Base-by-base conservation (phyloP, 2,797 vertebrate species). In the Poeciliopsis gracilis region DNA sequence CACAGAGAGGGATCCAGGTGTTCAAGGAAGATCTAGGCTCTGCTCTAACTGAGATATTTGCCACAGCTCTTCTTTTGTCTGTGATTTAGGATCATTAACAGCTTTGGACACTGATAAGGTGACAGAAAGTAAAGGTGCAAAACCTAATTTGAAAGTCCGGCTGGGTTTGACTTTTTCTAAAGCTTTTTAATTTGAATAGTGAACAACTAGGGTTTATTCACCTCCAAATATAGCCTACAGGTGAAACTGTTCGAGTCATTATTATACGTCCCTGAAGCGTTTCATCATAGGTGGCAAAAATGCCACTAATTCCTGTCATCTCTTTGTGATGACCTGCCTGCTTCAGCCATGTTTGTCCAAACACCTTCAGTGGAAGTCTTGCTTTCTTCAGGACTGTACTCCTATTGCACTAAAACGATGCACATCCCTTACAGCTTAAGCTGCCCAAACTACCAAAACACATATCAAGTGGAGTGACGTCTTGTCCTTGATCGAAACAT, bases 11-110 rank as follows among this genome's bases (percentile, higher is more conserved):
- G 75, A 91, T 49, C 71, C 81, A 88, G 69, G 46, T 49, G 18
- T 76, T 86, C 75, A 86, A 81, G 72, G 73, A 82, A 81, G 78
- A 78, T 59, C 83, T 33, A 36, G 77, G 82, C 82, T 76, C 75
- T 82, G 70, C 78, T 74, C 10, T 77, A 66, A 67, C 79, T 81
- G 76, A 88, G 87, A 90, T 70, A 38, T 88, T 89, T 16, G 2
- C 76, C 77, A 77, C 77, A 63, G 74, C 41, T 70, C 76, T 51
- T 76, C 20, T 77, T 61, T 77, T 78, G 10, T 63, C 18, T 63
- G 16, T 30, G 10, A 30, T 75, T 67, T 30, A 38, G 38, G 41
- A 25, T 71, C 36, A 15, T 41, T 73, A n/a, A 43, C 7, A n/a
- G 13, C 25, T 36, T 73, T 51, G 36, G 33, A 53, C 20, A 6